Base-by-base conservation (phyloP, 2,888 invertebrate species). In the Linnaemya tessellans region DNA sequence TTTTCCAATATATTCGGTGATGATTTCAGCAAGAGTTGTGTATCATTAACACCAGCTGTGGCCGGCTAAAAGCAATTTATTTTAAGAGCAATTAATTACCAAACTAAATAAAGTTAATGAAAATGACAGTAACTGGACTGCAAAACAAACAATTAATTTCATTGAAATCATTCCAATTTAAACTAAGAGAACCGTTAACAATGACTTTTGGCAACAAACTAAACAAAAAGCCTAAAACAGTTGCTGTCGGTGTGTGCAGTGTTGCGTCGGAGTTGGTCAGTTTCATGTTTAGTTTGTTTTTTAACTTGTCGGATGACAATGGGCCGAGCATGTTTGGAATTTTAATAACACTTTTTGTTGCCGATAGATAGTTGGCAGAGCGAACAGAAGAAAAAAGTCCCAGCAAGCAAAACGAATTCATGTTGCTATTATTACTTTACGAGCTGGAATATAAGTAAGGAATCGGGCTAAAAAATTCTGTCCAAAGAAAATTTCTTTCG, bases 1-100 rank as follows among this genome's bases (percentile, higher is more conserved):
- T 92, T 92, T 86, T 92, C 92, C 84, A 92, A 88, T 74, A 92
- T 92, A 74, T 92, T 92, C 0, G 92, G 92, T 38, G 92, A 92
- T 67, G 92, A 92, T 87, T 91, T 92, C 51, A 92, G 79, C 62
- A 92, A 85, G n/a, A 89, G 83, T 82, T 89, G 90, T 77, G 88
- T 87, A 87, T 87, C 91, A 88, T 89, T 89, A 87, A 77, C 88
- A 88, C 80, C 88, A 81, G 54, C 88, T 87, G 88, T 80, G 87
- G 86, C 60, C 86, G 86, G 71, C 81, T 82, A 56, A 62, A 67
- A 74, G 18, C 11, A 46, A 9, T 25, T 60, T 46, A n/a, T 49
- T 73, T 38, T 4, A 30, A 65, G n/a, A 18, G n/a, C 3, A 58
- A 64, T 38, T 15, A 81, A 54, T 18, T n/a, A 49, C 1, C n/a